A percentile compares a stretch with the other conserved stretches of the same genome.
Conservation (phyloP, 2,888 invertebrate genomes). For the Leucania comma region DNA sequence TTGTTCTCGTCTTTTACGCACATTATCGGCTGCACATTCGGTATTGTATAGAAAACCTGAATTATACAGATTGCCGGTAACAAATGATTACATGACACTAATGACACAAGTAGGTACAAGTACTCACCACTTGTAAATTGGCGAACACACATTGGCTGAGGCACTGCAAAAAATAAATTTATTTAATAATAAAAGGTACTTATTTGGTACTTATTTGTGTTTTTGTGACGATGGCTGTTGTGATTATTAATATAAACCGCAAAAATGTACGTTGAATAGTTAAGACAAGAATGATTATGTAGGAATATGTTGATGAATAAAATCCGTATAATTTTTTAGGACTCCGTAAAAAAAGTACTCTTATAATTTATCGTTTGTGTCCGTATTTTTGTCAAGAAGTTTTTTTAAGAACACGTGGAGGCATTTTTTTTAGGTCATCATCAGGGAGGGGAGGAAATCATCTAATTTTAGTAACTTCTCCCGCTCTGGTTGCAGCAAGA, state of each 20-base stretch:
- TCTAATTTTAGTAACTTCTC: neutral
- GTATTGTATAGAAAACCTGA: too few species aligned
- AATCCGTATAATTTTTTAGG: neutral
- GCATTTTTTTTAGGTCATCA: too few species aligned
- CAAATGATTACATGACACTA: neutral
- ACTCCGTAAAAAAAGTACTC: neutral
- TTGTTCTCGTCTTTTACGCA: too few species aligned
- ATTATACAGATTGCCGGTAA: too few species aligned
- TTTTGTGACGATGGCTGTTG: neutral
- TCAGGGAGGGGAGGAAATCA: too few species aligned
- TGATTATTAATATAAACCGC: neutral
- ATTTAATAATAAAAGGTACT: neutral
- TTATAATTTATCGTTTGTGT: neutral
- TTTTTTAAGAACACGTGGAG: neutral
- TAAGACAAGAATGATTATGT: neutral
- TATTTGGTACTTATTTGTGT: neutral
- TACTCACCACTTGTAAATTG: constrained; percentile 88
- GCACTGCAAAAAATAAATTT: constrained; percentile 78
- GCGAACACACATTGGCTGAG: constrained; percentile 89
- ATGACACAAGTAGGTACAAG: neutral
- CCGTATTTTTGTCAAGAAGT: neutral
- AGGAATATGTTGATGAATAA: neutral
- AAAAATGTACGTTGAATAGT: neutral
- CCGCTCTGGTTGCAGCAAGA: too few species aligned
- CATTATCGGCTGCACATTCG: too few species aligned